Conservation (phyloP, 2,888 invertebrate genomes). For the Drosophila quasianomalipes region DNA sequence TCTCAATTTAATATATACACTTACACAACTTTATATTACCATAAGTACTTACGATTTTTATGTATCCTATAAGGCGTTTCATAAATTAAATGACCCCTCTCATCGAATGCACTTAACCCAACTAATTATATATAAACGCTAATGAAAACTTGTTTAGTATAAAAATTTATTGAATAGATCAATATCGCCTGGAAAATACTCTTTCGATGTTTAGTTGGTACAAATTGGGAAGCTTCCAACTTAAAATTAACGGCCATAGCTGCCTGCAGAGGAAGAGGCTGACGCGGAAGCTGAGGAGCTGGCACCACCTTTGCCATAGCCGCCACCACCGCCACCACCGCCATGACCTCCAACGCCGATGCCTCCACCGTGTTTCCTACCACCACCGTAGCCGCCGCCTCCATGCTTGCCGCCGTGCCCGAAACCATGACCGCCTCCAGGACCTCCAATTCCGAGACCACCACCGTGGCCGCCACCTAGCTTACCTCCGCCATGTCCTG, state of each 20-base stretch:
- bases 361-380: slow-evolving; percentile 12
- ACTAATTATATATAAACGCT: slow-evolving; percentile 7
- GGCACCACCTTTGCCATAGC: slow-evolving; percentile 50
- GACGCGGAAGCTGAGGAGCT: slow-evolving; percentile 51
- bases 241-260: slow-evolving; percentile 41
- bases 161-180: slow-evolving; percentile 30
- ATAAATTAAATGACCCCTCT: neutral
- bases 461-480: neutral
- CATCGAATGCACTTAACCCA: neutral
- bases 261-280: slow-evolving; percentile 29
- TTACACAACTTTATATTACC: neutral
- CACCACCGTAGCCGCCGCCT: slow-evolving; percentile 17
- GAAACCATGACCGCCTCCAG: neutral
- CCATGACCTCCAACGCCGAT: slow-evolving; percentile 27
- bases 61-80: too few species aligned
- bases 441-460: too few species aligned
- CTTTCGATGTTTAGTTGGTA: slow-evolving; percentile 20
- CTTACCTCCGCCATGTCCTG: neutral
- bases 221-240: slow-evolving; percentile 1
- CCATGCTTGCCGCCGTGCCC: slow-evolving; percentile 14
- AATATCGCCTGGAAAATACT: slow-evolving; percentile 44
- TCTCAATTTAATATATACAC: neutral
- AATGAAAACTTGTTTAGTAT: slow-evolving; percentile 23
- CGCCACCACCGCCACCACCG: slow-evolving; percentile 47
- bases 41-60: neutral